Percentiles rank a stretch among this genome's conserved stretches.
Conservation (phyloP, 2,797 vertebrate genomes). For the Tinamus major region DNA sequence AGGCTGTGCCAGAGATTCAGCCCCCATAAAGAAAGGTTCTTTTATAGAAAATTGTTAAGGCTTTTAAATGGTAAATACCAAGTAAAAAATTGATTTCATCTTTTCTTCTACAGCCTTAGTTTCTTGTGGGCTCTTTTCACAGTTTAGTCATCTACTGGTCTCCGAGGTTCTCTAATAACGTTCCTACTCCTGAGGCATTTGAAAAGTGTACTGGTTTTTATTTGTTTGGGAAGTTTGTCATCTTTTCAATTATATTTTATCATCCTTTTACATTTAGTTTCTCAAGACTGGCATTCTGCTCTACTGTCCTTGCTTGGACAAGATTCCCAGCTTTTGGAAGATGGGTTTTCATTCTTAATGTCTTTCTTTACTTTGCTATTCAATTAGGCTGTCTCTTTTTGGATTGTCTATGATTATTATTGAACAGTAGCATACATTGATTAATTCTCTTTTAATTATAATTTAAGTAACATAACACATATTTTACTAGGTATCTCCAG, state of each 20-base stretch:
- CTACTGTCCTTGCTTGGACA: background rate
- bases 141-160: background rate
- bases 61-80: background rate
- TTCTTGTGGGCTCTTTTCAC: background rate
- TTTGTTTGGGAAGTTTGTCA: background rate
- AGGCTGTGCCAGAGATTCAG: background rate
- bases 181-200: background rate
- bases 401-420: background rate
- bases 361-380: background rate
- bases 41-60: background rate
- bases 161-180: background rate
- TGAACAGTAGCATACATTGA: background rate
- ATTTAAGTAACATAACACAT: background rate
- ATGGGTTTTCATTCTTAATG: background rate
- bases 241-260: slow-evolving; percentile 16
- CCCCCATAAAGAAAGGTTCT: background rate
- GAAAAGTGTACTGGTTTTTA: background rate
- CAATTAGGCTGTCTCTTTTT: background rate
- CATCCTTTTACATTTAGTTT: background rate
- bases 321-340: background rate
- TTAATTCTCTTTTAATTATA: background rate
- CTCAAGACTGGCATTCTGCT: background rate
- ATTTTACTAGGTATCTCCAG: background rate
- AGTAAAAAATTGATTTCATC: background rate
- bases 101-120: background rate